Base-by-base conservation (phyloP, 2,797 vertebrate genomes). In the Gila robusta region DNA sequence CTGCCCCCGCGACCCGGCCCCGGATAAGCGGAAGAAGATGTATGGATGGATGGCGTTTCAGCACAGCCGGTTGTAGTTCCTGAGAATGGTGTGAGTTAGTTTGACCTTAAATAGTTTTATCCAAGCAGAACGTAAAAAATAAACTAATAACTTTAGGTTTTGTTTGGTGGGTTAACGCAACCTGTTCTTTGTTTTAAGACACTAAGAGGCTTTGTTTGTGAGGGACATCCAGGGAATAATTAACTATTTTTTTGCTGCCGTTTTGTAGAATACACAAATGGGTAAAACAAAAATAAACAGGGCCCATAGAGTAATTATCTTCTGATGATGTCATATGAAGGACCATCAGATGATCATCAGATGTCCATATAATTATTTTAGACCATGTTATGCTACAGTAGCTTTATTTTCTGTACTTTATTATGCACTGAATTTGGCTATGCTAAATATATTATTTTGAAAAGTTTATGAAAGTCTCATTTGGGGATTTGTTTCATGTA, bases 271-370 rank as follows among this genome's bases (percentile, higher is more conserved):
- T 17, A 47, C 56, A 28, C 59, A 64, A 76, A 83, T 56, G 37
- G 44, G 72, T 26, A 67, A 66, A 78, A 59, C 66, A 79, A 64
- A 83, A 87, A 78, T 71, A 79, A 73, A 49, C 59, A 4, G 64
- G 85, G 69, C 28, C 80, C 74, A 59, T 77, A 80, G 84, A 82
- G 49, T 54, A 88, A 90, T 88, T 82, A 81, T 39, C 47, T 85
- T 78, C 47, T n/a, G 72, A 52, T 66, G 37, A 80, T 77, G 41
- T 66, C 49, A 32, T 44, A 69, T 79, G 32, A 32, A 32, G 2
- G 32, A 32, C 32, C 32, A 32, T 32, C 32, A 32, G 32, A 32
- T 32, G 32, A 32, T 32, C 32, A 32, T 32, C 32, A 32, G 32
- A 32, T 32, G 32, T 32, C 32, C 32, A 32, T 32, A 32, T 78